Percentiles rank a stretch among this genome's conserved stretches.
Conservation (phyloP, 2,797 vertebrate genomes). For the Galagoides demidoff region DNA sequence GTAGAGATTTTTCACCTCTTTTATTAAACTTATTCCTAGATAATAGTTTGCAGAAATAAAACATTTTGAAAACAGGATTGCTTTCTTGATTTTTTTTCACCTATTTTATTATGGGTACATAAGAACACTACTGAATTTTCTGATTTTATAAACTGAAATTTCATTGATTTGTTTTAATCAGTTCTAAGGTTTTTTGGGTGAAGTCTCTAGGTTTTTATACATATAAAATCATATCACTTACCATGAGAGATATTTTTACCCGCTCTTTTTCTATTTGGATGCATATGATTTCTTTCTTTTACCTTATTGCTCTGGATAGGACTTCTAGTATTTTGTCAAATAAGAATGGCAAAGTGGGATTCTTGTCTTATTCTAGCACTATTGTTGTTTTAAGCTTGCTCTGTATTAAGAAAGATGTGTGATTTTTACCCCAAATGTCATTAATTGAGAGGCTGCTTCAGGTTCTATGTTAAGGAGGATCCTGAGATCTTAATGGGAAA, state of each 20-base stretch:
- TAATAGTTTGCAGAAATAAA: not conserved
- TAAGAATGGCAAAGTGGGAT: not conserved
- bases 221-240: not conserved
- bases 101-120: not conserved
- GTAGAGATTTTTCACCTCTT: not conserved
- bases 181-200: not conserved
- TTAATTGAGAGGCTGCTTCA: not conserved
- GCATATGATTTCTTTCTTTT: not conserved
- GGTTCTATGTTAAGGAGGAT: not conserved
- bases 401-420: not conserved
- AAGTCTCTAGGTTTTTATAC: not conserved
- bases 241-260: not conserved
- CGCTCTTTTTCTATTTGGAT: not conserved
- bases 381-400: not conserved
- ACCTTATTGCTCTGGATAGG: not conserved
- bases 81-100: not conserved
- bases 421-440: not conserved
- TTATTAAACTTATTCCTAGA: not conserved
- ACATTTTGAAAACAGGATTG: not conserved
- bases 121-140: not conserved
- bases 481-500: not conserved
- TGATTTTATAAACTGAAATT: not conserved
- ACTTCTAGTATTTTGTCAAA: not conserved
- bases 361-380: not conserved
- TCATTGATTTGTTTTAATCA: not conserved